Evolutionary conservation across 2,797 vertebrate species (phyloP).

Genomic region (Arnoldichthys spilopterus): DNA sequence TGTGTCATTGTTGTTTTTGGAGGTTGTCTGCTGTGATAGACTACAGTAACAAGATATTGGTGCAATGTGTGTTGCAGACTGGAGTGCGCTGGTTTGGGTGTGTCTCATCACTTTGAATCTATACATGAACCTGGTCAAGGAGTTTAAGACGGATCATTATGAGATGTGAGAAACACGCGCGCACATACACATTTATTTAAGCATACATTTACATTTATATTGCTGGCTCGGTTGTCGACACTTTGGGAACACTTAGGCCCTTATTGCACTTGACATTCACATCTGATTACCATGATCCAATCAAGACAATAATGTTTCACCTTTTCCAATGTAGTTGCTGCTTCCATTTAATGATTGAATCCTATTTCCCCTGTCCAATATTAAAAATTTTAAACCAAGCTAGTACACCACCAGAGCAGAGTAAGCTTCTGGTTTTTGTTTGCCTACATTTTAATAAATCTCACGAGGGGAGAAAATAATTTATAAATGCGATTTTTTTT

Average conservation of each 20-base stretch:
- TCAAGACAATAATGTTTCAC: too few species aligned
- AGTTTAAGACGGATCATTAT: conserved; percentile 60
- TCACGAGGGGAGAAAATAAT: too few species aligned
- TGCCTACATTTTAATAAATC: too few species aligned
- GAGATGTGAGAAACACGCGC: conserved; percentile 57
- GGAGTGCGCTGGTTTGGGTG: conserved; percentile 58
- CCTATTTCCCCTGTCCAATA: too few species aligned
- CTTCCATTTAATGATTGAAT: too few species aligned
- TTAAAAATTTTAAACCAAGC: too few species aligned
- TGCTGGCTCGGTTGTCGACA: background rate
- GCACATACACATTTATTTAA: background rate
- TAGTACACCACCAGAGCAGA: too few species aligned
- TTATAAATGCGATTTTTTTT: too few species aligned
- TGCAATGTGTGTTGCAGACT: conserved; percentile 51
- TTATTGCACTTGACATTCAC: too few species aligned
- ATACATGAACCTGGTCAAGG: conserved; percentile 65
- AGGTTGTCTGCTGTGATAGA: background rate
- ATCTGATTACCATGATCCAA: too few species aligned
- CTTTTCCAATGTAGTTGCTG: too few species aligned
- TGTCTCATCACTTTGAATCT: conserved; percentile 67
- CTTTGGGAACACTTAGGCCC: background rate
- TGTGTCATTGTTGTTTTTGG: background rate
- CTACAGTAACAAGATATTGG: background rate
- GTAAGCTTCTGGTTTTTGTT: too few species aligned
- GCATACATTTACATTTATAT: background rate